A percentile compares a stretch with the other conserved stretches of the same genome.
Evolutionary conservation across 2,113 vertebrate genomes (phyloP).

Genomic region (Halcyon senegalensis): DNA sequence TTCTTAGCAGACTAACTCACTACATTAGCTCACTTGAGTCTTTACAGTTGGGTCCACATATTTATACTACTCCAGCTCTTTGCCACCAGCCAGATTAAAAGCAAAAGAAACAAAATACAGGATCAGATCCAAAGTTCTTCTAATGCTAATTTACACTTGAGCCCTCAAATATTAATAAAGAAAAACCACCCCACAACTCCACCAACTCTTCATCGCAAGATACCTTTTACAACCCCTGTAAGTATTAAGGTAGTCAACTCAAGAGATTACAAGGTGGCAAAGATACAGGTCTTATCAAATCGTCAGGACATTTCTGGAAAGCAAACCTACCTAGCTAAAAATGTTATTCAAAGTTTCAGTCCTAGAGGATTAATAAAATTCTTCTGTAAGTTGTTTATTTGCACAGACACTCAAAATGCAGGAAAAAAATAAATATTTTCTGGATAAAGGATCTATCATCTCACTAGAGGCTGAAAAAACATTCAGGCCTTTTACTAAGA

Average conservation of each 20-base stretch:
- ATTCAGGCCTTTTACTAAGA: not conserved
- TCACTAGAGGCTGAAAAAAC: constrained; percentile 1
- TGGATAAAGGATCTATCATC: not conserved
- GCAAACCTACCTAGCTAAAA: not conserved
- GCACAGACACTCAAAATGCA: not conserved
- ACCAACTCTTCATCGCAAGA: not conserved
- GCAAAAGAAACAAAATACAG: not conserved
- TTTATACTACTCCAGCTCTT: not conserved
- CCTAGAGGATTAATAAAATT: constrained; percentile 29
- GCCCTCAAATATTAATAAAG: not conserved
- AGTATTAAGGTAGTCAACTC: not conserved
- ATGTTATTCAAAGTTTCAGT: not conserved
- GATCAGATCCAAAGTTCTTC: not conserved
- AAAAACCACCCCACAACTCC: not conserved
- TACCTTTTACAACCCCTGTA: not conserved
- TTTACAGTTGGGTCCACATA: not conserved
- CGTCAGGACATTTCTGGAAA: not conserved
- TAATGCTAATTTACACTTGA: not conserved
- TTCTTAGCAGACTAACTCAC: not conserved
- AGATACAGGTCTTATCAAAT: not conserved
- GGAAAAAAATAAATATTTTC: not conserved
- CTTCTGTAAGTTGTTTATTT: constrained; percentile 48
- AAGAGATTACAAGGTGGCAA: not conserved
- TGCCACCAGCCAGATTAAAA: not conserved
- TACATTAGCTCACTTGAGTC: not conserved